Evolutionary conservation across 2,113 vertebrate species (phyloP).

Genomic region (Psittacara wagleri): DNA sequence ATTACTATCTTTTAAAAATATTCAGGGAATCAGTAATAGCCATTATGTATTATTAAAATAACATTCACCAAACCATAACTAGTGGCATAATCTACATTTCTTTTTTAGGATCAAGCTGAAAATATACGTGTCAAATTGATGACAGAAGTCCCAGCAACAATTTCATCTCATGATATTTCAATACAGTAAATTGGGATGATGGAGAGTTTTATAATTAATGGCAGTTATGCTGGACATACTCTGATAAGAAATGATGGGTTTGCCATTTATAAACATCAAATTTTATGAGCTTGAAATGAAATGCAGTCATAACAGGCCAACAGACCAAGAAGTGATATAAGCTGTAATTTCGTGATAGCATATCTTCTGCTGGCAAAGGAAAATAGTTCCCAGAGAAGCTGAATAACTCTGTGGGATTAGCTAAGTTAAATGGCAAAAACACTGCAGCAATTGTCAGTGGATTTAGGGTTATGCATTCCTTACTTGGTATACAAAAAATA

Average conservation of each 20-base stretch:
- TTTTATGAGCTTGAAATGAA: slow-evolving; percentile 70
- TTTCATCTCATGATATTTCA: slow-evolving; percentile 62
- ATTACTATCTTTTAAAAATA: slow-evolving; percentile 35
- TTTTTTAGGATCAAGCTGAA: slow-evolving; percentile 45
- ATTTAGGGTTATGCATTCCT: neutral
- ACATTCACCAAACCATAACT: slow-evolving; percentile 15
- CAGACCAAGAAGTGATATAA: slow-evolving; percentile 58
- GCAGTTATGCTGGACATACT: slow-evolving; percentile 61
- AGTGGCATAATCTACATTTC: neutral
- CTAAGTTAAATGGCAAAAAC: neutral
- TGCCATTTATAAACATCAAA: slow-evolving; percentile 73
- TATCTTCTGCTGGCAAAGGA: slow-evolving; percentile 58
- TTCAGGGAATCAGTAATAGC: slow-evolving; percentile 38
- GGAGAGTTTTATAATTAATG: slow-evolving; percentile 72
- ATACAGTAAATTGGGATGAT: slow-evolving; percentile 45
- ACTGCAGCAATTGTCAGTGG: neutral
- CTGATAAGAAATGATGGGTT: slow-evolving; percentile 73
- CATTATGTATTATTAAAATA: slow-evolving; percentile 67
- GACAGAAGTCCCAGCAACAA: slow-evolving; percentile 44
- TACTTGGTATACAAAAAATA: neutral
- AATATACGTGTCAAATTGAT: slow-evolving; percentile 39
- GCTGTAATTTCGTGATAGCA: slow-evolving; percentile 54
- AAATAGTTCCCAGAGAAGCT: slow-evolving; percentile 6
- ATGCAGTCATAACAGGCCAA: slow-evolving; percentile 58
- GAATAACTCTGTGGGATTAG: neutral